phyloP scores from a whole-genome alignment of 2,113 vertebrate species.

The Aramus guarauna region DNA sequence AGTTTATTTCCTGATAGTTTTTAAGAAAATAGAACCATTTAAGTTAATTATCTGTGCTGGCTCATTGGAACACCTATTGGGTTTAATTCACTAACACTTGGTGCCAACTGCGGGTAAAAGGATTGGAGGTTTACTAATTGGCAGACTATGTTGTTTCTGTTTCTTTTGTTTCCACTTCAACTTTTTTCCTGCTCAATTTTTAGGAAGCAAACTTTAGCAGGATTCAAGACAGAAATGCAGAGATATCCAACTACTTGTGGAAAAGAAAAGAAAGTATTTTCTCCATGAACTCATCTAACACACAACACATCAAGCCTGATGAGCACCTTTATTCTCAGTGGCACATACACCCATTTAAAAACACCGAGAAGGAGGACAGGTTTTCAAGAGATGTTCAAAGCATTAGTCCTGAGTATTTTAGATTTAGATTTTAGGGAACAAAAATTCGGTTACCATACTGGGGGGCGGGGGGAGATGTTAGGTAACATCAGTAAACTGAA shows the following conservation, averaged over 20 bases:
- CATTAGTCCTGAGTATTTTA: neutral
- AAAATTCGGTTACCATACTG: neutral
- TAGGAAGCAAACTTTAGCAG: neutral
- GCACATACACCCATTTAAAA: neutral
- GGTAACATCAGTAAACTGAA: neutral
- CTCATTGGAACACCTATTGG: slow-evolving; percentile 57
- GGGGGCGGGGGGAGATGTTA: too few relatives aligned
- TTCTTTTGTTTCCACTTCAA: slow-evolving; percentile 22
- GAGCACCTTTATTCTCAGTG: neutral
- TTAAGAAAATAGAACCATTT: slow-evolving; percentile 51
- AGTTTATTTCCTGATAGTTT: slow-evolving; percentile 16
- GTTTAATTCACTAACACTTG: slow-evolving; percentile 48
- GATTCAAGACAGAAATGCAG: neutral
- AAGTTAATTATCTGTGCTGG: slow-evolving; percentile 46
- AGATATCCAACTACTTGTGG: neutral
- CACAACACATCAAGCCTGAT: neutral
- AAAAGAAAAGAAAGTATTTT: neutral
- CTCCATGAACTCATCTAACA: neutral
- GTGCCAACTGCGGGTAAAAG: neutral
- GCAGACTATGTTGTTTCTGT: neutral
- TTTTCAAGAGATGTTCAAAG: neutral
- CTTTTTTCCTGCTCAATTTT: neutral
- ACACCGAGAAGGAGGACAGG: neutral
- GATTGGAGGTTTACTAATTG: neutral
- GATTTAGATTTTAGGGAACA: neutral